phyloP scores from a whole-genome alignment of 2,797 vertebrate genomes.

The Microcaecilia unicolor region DNA sequence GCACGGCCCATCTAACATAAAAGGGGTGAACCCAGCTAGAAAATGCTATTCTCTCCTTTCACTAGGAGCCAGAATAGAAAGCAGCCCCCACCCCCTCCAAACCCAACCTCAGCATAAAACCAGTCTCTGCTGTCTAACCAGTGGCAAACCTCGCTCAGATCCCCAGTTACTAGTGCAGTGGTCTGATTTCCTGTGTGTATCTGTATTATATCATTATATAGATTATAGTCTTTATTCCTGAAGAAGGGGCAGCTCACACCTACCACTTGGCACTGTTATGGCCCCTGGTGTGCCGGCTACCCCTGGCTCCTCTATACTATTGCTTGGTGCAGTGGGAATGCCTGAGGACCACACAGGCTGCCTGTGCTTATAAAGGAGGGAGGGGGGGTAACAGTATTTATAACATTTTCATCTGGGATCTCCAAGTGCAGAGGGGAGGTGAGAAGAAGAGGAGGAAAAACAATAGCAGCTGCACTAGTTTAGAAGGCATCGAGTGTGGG shows the following conservation, averaged over 20 bases:
- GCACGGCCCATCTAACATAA: conserved; percentile 63
- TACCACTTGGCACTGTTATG: no score
- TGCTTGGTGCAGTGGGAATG: not conserved
- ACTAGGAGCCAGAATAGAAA: no score
- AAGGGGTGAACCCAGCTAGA: conserved; percentile 70
- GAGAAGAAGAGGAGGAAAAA: no score
- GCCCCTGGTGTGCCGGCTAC: no score
- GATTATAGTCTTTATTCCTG: no score
- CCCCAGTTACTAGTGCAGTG: no score
- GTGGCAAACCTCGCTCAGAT: not conserved
- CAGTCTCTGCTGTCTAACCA: not conserved
- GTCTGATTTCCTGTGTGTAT: no score
- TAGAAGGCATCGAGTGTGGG: no score
- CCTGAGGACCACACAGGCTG: not conserved
- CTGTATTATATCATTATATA: no score
- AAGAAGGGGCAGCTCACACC: no score
- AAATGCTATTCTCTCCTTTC: conserved; percentile 68
- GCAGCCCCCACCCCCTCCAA: conserved; percentile 7
- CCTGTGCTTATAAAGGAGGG: not conserved
- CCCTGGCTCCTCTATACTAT: not conserved
- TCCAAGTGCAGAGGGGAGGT: not conserved
- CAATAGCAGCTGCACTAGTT: no score
- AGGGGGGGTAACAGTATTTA: not conserved
- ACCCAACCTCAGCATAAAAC: not conserved
- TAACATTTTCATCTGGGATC: no score